phyloP scores from a whole-genome alignment of 1,140 invertebrate species.

The Drosophila setifemur region DNA sequence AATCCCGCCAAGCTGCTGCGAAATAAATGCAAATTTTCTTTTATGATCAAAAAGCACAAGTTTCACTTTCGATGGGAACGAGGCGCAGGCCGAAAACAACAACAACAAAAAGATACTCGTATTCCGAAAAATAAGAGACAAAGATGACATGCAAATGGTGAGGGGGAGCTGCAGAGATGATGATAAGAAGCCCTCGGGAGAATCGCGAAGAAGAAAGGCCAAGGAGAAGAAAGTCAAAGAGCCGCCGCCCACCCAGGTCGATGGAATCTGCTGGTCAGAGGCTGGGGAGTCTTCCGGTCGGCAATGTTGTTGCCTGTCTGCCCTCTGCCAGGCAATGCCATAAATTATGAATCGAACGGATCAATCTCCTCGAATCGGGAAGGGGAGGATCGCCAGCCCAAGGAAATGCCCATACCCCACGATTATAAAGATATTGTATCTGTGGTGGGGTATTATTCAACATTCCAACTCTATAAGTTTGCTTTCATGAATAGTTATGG shows the following conservation, averaged over 20 bases:
- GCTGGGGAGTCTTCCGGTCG: not conserved
- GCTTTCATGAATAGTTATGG: not conserved
- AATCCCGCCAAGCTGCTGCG: conserved; percentile 20
- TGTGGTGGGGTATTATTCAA: too few species aligned
- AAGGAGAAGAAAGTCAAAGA: conserved; percentile 13
- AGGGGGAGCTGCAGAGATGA: conserved; percentile 21
- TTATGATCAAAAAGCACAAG: conserved; percentile 46
- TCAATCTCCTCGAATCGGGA: conserved; percentile 8
- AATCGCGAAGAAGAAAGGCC: conserved; percentile 11
- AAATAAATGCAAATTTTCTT: conserved; percentile 76
- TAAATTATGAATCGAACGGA: conserved; percentile 29
- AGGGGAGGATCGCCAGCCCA: not conserved
- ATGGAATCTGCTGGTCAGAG: not conserved
- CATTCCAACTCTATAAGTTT: not conserved
- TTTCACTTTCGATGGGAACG: conserved; percentile 71
- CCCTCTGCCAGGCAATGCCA: conserved; percentile 7
- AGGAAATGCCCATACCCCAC: too few species aligned
- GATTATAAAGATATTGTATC: too few species aligned
- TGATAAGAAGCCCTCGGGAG: conserved; percentile 53
- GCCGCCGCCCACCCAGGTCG: conserved; percentile 42
- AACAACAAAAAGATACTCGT: not conserved
- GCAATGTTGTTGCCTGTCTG: not conserved
- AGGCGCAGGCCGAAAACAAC: not conserved
- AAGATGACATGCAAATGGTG: conserved; percentile 24
- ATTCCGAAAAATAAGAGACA: conserved; percentile 14